phyloP scores from a whole-genome alignment of 2,888 invertebrate species.

The Unio delphinus region DNA sequence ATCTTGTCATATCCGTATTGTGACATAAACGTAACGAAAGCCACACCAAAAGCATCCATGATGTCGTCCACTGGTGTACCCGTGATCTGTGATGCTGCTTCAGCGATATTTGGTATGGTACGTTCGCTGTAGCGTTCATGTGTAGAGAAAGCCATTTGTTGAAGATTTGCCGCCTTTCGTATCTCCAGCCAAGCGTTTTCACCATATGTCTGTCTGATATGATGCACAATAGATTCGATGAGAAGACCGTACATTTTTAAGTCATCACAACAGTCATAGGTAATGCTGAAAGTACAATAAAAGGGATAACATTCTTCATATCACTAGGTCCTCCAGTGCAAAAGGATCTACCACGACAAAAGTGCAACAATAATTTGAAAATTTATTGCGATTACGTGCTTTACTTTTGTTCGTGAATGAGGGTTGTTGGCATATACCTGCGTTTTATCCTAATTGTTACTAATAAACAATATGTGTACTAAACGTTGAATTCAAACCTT shows the following conservation, averaged over 20 bases:
- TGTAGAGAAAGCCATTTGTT: slow-evolving; percentile 81
- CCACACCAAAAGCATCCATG: slow-evolving; percentile 94
- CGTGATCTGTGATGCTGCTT: slow-evolving; percentile 54
- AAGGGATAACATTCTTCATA: too few species aligned
- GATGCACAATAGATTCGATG: slow-evolving; percentile 93
- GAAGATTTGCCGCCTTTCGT: slow-evolving; percentile 86
- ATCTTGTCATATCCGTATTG: slow-evolving; percentile 91
- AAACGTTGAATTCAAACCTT: too few species aligned
- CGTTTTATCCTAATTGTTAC: too few species aligned
- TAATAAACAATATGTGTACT: too few species aligned
- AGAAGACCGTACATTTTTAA: slow-evolving; percentile 92
- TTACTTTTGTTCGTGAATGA: too few species aligned
- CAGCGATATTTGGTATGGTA: slow-evolving; percentile 85
- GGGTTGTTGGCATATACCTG: too few species aligned
- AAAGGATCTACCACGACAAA: too few species aligned
- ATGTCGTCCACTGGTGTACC: slow-evolving; percentile 89
- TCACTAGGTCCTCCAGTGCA: too few species aligned
- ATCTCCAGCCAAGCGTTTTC: slow-evolving; percentile 96
- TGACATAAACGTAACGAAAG: slow-evolving; percentile 93
- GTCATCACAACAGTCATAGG: too few species aligned
- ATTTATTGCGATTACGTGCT: too few species aligned
- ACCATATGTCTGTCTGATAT: slow-evolving; percentile 92
- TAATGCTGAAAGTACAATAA: too few species aligned
- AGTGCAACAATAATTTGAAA: too few species aligned
- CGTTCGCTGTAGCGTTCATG: slow-evolving; percentile 96